Conservation (phyloP, 2,113 vertebrate species). For the Dasyprocta punctata region DNA sequence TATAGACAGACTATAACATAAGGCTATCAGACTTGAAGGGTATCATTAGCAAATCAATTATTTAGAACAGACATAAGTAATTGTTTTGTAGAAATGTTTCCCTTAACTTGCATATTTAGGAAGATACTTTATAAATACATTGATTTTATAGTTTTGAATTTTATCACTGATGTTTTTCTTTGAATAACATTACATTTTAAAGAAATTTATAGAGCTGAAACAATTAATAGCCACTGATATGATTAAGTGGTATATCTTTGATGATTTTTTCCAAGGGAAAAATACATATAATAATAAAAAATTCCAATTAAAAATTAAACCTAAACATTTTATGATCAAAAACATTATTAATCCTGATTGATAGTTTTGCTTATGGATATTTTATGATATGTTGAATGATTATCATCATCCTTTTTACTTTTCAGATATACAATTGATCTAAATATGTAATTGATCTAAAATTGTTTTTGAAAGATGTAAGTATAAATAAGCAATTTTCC, state of each 20-base stretch:
- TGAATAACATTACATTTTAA: slow-evolving; percentile 4
- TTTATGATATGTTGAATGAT: slow-evolving; percentile 14
- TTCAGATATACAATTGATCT: neutral
- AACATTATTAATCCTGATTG: neutral
- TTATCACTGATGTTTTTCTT: neutral
- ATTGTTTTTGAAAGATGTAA: neutral
- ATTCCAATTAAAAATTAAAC: slow-evolving; percentile 11
- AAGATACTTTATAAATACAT: slow-evolving; percentile 56
- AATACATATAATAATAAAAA: neutral
- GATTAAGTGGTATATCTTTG: neutral
- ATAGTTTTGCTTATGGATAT: neutral
- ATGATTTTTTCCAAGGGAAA: neutral
- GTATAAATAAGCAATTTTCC: neutral
- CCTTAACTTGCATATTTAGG: slow-evolving; percentile 60
- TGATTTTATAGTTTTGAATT: slow-evolving; percentile 52
- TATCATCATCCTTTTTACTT: neutral
- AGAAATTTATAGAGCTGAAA: neutral
- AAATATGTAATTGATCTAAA: neutral
- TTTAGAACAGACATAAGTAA: slow-evolving; percentile 75
- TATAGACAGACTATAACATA: slow-evolving; percentile 83
- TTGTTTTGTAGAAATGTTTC: slow-evolving; percentile 72
- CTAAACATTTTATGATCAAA: slow-evolving; percentile 26
- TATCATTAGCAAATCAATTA: slow-evolving; percentile 90
- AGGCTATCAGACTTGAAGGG: slow-evolving; percentile 86
- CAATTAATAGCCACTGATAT: neutral